A percentile compares a stretch with the other conserved stretches of the same genome.
Conservation (phyloP, 2,113 vertebrate species). For the Malurus cyaneus region DNA sequence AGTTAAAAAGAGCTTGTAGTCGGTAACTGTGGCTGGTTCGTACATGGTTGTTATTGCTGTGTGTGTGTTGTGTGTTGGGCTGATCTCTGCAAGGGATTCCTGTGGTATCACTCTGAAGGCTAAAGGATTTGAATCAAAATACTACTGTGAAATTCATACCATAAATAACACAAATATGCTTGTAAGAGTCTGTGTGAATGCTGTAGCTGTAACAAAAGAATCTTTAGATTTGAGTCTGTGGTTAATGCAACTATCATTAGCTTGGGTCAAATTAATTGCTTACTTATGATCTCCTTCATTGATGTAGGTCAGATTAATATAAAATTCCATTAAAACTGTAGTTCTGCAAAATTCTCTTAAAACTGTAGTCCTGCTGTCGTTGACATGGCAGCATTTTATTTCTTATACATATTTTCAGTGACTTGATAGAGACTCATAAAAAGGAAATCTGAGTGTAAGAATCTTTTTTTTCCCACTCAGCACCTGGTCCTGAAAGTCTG, state of each 20-base stretch:
- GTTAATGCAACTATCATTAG: not conserved
- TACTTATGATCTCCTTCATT: not conserved
- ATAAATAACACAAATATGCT: not conserved
- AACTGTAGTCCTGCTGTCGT: not conserved
- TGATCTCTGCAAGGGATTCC: not conserved
- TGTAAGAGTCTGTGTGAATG: not conserved
- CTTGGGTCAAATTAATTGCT: not conserved
- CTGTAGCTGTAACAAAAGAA: not conserved
- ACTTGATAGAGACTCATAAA: not conserved
- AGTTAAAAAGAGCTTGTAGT: not conserved
- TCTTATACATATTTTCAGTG: not conserved
- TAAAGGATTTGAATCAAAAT: not conserved
- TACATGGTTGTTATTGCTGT: not conserved
- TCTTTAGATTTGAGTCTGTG: not conserved
- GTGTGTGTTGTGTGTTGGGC: not conserved
- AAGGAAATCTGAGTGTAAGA: not conserved
- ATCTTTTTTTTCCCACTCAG: not conserved
- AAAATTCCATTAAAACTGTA: not conserved
- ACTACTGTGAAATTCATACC: not conserved
- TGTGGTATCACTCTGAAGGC: not conserved
- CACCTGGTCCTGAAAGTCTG: not conserved
- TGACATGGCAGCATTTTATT: not conserved
- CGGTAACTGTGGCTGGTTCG: rapidly evolving
- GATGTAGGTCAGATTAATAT: not conserved
- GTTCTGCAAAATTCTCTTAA: not conserved